Conservation (phyloP, 2,797 vertebrate species). For the Esox lucius region DNA sequence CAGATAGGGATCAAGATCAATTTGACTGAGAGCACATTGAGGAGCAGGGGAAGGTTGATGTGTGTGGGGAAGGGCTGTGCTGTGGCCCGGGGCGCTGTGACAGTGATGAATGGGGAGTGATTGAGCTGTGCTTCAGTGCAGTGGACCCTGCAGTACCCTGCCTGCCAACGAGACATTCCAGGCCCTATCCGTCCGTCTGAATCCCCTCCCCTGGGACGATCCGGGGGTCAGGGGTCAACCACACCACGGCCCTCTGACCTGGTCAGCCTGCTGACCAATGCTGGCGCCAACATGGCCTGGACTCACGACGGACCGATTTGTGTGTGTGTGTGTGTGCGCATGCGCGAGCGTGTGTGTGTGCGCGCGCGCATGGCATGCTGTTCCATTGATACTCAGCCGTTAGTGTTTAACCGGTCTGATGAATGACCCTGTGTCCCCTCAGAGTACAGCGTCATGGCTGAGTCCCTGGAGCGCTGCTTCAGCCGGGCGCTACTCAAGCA, state of each 20-base stretch:
- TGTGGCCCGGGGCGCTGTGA: constrained; percentile 60
- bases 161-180: constrained; percentile 78
- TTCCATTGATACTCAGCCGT: neutral
- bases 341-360: constrained; percentile 3
- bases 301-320: constrained; percentile 38
- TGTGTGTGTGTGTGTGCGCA: constrained; percentile 8
- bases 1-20: constrained; percentile 4
- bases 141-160: constrained; percentile 66
- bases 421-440: constrained; percentile 15
- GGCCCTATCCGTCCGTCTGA: constrained; percentile 74
- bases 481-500: constrained; percentile 93
- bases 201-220: constrained; percentile 67
- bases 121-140: constrained; percentile 76
- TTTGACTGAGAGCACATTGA: constrained; percentile 12
- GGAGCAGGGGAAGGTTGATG: constrained; percentile 12
- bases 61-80: constrained; percentile 19
- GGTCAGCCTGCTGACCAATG: constrained; percentile 48
- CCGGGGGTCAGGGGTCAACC: constrained; percentile 64
- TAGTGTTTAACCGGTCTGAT: neutral
- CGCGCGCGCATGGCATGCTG: neutral
- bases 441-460: constrained; percentile 98
- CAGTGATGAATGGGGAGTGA: constrained; percentile 84
- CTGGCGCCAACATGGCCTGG: neutral
- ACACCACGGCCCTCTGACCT: constrained; percentile 67
- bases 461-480: constrained; percentile 93